Evolutionary conservation across 2,113 vertebrate genomes (phyloP), one percentile per base, ranked within the genome.

Genomic region (Spea bombifrons): DNA sequence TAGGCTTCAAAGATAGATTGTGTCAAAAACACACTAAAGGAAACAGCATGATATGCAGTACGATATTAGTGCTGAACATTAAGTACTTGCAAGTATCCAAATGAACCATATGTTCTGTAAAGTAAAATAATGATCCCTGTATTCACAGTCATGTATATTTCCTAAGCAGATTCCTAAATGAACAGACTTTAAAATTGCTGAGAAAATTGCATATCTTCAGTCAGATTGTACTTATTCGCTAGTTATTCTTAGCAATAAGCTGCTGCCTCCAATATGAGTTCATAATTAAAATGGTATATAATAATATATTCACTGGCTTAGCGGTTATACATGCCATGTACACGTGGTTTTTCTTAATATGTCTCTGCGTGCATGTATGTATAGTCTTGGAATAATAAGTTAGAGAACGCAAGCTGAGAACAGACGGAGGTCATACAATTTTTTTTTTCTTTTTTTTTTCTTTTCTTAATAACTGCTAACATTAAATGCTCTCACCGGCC

Each of bases 61-160:
- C 30, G 61, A 64, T 8, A 64, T 64, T 64, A 64, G n/a, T 7
- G 61, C 17, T 64, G 61, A 64, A 64, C 61, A 64, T 30, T 64
- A 17, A 64, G n/a, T 64, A 30, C n/a, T 16, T 64, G 61, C 3
- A 64, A 64, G 61, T 64, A 64, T 64, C 61, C 30, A 16, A 64
- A 64, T 17, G n/a, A 30, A 64, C n/a, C 61, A 64, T 64, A 64
- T 64, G 61, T 30, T 64, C 7, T 61, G 15, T 61, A 13, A 13
- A 64, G 13, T 5, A 64, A 64, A 64, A 64, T 13, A 64, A 64
- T 7, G 61, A 64, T 64, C 3, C 5, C n/a, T 64, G n/a, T 17
- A 30, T 30, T 64, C 5, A 64, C 17, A 64, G 61, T 3, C 5
- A 64, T 17, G n/a, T n/a, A 61, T 61, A 30, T 61, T 53, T 53